Percentiles rank a stretch among this genome's conserved stretches.
phyloP scores from a whole-genome alignment of 2,797 vertebrate species.

The Gambusia yucatana region DNA sequence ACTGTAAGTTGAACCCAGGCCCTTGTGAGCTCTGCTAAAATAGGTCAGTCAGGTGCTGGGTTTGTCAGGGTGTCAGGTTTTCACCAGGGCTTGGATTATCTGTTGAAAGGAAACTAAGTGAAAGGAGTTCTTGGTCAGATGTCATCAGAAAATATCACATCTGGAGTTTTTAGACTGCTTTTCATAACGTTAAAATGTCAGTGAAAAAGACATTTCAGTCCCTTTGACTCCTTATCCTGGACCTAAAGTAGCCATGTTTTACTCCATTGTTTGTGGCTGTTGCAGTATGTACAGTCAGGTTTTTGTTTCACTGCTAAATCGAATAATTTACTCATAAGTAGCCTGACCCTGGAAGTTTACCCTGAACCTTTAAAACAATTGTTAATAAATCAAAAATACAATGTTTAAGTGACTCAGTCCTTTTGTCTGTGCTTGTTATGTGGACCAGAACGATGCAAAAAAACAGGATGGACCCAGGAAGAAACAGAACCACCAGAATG shows the following conservation, averaged over 20 bases:
- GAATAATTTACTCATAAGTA: not conserved
- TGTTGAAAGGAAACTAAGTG: not conserved
- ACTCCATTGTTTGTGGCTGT: not conserved
- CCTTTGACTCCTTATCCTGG: too few relatives aligned
- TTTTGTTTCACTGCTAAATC: not conserved
- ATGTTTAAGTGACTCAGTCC: not conserved
- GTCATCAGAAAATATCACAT: not conserved
- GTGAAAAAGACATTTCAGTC: not conserved
- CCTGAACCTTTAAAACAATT: not conserved
- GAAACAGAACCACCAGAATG: constrained; percentile 73
- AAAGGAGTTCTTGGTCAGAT: not conserved
- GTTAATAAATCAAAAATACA: not conserved
- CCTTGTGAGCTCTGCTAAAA: constrained; percentile 27
- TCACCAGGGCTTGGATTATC: constrained; percentile 30
- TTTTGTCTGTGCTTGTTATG: not conserved
- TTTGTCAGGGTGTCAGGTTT: constrained; percentile 55
- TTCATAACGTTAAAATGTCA: not conserved
- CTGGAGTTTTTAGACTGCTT: not conserved
- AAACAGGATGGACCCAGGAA: constrained; percentile 71
- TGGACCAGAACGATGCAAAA: constrained; percentile 72
- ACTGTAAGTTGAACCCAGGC: constrained; percentile 55
- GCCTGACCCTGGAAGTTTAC: not conserved
- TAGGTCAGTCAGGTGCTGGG: constrained; percentile 55
- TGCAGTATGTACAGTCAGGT: not conserved
- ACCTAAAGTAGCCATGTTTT: not conserved